phyloP scores from a whole-genome alignment of 2,797 vertebrate genomes.

The Sandelia bainsii region DNA sequence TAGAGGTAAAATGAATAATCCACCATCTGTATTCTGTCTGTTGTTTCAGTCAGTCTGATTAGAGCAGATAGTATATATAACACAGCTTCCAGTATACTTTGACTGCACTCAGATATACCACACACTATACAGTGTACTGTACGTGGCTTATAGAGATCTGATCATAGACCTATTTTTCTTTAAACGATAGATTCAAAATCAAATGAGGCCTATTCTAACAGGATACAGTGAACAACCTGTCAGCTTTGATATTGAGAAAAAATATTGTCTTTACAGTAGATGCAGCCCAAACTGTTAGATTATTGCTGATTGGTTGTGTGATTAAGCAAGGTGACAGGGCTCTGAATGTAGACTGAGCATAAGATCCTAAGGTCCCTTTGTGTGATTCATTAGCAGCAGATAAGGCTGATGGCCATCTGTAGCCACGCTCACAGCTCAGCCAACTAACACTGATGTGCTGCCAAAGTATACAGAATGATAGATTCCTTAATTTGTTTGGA shows the following conservation, averaged over 20 bases:
- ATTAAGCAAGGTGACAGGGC: slow-evolving; percentile 38
- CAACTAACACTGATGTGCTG: slow-evolving; percentile 61
- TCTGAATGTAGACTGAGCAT: slow-evolving; percentile 54
- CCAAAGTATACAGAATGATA: slow-evolving; percentile 77
- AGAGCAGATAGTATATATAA: slow-evolving; percentile 35
- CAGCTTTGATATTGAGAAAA: slow-evolving; percentile 44
- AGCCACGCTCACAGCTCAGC: slow-evolving; percentile 67
- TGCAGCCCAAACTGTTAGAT: slow-evolving; percentile 1
- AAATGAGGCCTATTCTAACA: slow-evolving; percentile 21
- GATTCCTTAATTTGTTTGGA: slow-evolving; percentile 76
- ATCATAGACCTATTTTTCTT: slow-evolving; percentile 37
- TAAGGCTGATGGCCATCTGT: slow-evolving; percentile 80
- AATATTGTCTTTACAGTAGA: not conserved
- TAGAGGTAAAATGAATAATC: slow-evolving; percentile 52
- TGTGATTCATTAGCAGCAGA: slow-evolving; percentile 81
- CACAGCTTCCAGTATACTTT: slow-evolving; percentile 24
- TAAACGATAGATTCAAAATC: slow-evolving; percentile 53
- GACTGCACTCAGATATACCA: slow-evolving; percentile 32
- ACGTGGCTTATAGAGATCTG: slow-evolving; percentile 51
- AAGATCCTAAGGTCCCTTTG: slow-evolving; percentile 61
- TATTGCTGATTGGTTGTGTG: slow-evolving; percentile 14
- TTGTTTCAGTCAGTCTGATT: slow-evolving; percentile 45
- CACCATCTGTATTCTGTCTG: slow-evolving; percentile 35
- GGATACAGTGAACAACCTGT: not conserved
- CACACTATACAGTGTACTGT: slow-evolving; percentile 44